These are phyloP conservation scores for Chironomus striatipennis DNA, from an alignment of 1,140 invertebrate genomes.

Conservation along the genomic window DNA sequence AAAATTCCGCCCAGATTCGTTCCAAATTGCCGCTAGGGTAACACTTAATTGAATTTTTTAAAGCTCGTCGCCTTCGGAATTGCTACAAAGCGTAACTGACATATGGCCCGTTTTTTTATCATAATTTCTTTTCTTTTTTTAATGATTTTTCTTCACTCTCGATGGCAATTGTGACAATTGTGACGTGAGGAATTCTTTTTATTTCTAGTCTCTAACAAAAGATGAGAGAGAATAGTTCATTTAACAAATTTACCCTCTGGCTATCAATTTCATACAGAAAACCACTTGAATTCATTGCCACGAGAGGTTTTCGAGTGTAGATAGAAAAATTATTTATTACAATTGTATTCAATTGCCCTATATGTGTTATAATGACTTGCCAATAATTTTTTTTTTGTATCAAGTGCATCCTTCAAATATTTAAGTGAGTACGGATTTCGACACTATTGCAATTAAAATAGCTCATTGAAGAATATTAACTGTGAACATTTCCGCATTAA, in stretches of 20 bases:
- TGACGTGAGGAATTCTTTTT: neutral
- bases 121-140: neutral
- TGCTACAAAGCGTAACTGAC: neutral
- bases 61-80: neutral
- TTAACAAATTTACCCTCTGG: slow-evolving; percentile 17
- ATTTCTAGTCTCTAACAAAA: no score
- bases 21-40: no score
- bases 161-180: slow-evolving; percentile 20
- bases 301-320: no score
- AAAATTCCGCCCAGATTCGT: no score
- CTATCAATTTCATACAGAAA: slow-evolving; percentile 23
- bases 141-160: slow-evolving; percentile 18
- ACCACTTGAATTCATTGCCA: slow-evolving; percentile 17
- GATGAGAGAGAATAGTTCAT: neutral
- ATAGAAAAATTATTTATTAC: no score
- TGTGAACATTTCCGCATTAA: neutral
- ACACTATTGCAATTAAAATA: no score
- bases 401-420: no score
- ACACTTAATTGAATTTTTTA: slow-evolving; percentile 17
- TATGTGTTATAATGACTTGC: neutral
- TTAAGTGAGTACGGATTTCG: no score
- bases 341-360: neutral
- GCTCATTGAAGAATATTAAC: neutral
- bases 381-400: neutral
- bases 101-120: slow-evolving; percentile 15